Conservation (phyloP, 2,113 vertebrate species). For the Halcyon malimbica region DNA sequence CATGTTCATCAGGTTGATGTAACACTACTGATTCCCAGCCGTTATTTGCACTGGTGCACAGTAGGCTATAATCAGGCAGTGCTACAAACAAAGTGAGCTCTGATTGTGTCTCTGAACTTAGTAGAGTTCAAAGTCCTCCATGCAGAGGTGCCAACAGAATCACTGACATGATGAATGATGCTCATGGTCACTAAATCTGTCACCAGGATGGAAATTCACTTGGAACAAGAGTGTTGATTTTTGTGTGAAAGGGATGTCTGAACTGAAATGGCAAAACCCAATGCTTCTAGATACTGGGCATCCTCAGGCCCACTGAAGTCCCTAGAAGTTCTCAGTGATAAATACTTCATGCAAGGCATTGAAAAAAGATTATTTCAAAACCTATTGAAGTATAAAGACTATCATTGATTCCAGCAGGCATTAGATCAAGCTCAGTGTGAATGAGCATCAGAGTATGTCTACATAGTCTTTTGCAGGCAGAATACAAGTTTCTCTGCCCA, state of each 20-base stretch:
- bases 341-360: slow-evolving; percentile 6
- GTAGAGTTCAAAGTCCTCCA: slow-evolving; percentile 12
- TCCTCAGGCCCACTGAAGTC: not conserved
- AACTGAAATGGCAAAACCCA: not conserved
- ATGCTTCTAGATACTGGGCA: not conserved
- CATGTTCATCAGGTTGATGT: not conserved
- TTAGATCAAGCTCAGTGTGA: slow-evolving; percentile 48
- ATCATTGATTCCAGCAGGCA: slow-evolving; percentile 30
- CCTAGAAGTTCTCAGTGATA: slow-evolving; percentile 28
- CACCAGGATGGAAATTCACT: not conserved
- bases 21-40: not conserved
- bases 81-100: not conserved
- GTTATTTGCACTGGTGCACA: not conserved
- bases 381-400: slow-evolving; percentile 40
- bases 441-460: slow-evolving; percentile 55
- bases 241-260: not conserved
- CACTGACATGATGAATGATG: not conserved
- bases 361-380: slow-evolving; percentile 40
- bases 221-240: not conserved
- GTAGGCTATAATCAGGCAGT: not conserved
- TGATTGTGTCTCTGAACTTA: not conserved
- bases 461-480: slow-evolving; percentile 45
- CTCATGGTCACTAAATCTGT: not conserved
- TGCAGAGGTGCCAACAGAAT: not conserved
- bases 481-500: slow-evolving; percentile 26